These are phyloP conservation scores for Acropora yongei DNA, from an alignment of 64 coral and sea anemone species.

Conservation along the genomic window DNA sequence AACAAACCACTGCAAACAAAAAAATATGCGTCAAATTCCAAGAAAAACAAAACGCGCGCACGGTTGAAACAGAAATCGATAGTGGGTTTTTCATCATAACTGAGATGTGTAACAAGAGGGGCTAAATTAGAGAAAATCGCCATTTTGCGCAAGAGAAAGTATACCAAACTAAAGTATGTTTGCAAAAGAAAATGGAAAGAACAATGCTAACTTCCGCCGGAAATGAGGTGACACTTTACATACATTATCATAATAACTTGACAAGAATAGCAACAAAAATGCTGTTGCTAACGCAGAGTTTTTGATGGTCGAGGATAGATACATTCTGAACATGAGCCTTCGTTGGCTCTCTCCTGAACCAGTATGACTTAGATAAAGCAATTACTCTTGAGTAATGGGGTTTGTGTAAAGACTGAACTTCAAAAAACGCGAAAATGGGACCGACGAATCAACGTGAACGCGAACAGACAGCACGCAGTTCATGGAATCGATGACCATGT, in stretches of 20 bases:
- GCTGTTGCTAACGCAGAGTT: constrained; percentile 25
- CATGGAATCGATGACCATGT: neutral
- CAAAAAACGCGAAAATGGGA: constrained; percentile 18
- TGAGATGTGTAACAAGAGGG: too few species aligned
- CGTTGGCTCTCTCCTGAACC: neutral
- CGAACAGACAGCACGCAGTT: neutral
- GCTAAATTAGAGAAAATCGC: neutral
- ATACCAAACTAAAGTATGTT: neutral
- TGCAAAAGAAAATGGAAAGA: neutral
- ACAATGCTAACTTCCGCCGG: neutral
- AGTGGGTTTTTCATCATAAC: too few species aligned
- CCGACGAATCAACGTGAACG: neutral
- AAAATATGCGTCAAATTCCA: too few species aligned
- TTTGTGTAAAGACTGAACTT: neutral
- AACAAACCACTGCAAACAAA: too few species aligned
- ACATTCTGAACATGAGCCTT: neutral
- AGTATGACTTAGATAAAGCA: neutral
- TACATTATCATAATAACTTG: constrained; percentile 18
- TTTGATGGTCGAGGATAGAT: neutral
- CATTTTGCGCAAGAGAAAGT: neutral
- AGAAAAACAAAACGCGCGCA: too few species aligned
- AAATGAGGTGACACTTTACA: neutral
- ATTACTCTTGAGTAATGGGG: neutral
- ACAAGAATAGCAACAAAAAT: constrained; percentile 14
- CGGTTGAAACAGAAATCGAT: too few species aligned